A percentile compares a stretch with the other conserved stretches of the same genome.
Conservation (phyloP, 2,888 invertebrate species). For the Andrena chrysosceles region DNA sequence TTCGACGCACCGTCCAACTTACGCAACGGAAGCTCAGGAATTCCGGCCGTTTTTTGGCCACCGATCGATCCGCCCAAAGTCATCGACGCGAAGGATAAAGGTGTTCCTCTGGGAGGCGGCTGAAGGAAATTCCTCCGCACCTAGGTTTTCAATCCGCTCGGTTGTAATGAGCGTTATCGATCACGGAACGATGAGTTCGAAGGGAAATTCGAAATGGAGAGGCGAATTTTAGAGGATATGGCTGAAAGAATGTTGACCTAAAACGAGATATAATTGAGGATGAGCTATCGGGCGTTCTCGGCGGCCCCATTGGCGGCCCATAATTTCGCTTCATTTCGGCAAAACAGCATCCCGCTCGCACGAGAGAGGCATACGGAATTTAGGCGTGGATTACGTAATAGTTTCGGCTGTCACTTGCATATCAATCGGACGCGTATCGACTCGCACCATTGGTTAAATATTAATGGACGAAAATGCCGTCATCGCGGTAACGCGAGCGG, state of each 20-base stretch:
- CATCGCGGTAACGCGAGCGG: not conserved
- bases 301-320: slow-evolving; percentile 7
- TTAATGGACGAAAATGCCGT: slow-evolving; percentile 31
- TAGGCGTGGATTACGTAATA: slow-evolving; percentile 41
- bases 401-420: slow-evolving; percentile 47
- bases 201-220: slow-evolving; percentile 8
- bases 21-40: not conserved
- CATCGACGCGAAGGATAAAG: slow-evolving; percentile 1
- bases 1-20: not conserved
- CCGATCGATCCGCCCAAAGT: slow-evolving; percentile 3
- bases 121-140: slow-evolving; percentile 3
- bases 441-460: slow-evolving; percentile 26
- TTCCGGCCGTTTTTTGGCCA: not conserved
- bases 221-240: not conserved
- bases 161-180: slow-evolving; percentile 25
- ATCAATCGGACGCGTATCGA: slow-evolving; percentile 47
- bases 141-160: slow-evolving; percentile 21
- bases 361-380: slow-evolving; percentile 30
- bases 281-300: slow-evolving; percentile 35
- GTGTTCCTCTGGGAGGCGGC: not conserved
- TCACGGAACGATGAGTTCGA: not conserved
- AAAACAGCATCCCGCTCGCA: not conserved
- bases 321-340: slow-evolving; percentile 43
- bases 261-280: slow-evolving; percentile 31
- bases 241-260: slow-evolving; percentile 16